Base-by-base conservation (phyloP, 2,888 invertebrate species). In the Hydraecia micacea region DNA sequence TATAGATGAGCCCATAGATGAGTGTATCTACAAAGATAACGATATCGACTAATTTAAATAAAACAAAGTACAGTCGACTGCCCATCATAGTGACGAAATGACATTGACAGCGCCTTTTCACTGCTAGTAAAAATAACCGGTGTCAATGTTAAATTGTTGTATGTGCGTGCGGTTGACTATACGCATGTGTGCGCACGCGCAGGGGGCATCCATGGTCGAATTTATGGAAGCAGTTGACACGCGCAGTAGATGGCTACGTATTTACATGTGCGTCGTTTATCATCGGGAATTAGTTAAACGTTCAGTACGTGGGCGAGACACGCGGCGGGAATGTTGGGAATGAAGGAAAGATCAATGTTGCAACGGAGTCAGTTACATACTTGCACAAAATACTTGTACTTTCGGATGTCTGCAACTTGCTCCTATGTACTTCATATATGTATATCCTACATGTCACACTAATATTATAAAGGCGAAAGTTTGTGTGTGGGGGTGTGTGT, bases 1-100 rank as follows among this genome's bases (percentile, higher is more conserved):
- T 73, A 87, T 46, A 84, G 75, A 84, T 70, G 84, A 75, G 74
- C 65, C n/a, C 79, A 49, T 42, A 75, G 66, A 86, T 49, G 70
- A 79, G 71, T 49, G 80, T 60, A 75, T 85, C 70, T 70, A 70
- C 74, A 77, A 72, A 81, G 82, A 89, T 83, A 85, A 79, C 75
- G 78, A 79, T 86, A 80, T 84, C 84, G 77, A 75, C 77, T 86
- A 49, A 86, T 88, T 89, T 88, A 76, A 89, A 88, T 88, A 88
- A 79, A 88, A 84, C 84, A 84, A 69, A 72, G 77, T 69, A 75
- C 67, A 7, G 21, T 80, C 55, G 46, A 25, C 84, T 8, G 60
- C 84, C 62, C 18, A 2, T 28, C 2, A 15, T 15, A 1, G 11
- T 21, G 9, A 28, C 46, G 15, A 15, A 21, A 28, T 21, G 0